Base-by-base conservation (phyloP, 2,113 vertebrate genomes). In the Tragelaphus strepsiceros region DNA sequence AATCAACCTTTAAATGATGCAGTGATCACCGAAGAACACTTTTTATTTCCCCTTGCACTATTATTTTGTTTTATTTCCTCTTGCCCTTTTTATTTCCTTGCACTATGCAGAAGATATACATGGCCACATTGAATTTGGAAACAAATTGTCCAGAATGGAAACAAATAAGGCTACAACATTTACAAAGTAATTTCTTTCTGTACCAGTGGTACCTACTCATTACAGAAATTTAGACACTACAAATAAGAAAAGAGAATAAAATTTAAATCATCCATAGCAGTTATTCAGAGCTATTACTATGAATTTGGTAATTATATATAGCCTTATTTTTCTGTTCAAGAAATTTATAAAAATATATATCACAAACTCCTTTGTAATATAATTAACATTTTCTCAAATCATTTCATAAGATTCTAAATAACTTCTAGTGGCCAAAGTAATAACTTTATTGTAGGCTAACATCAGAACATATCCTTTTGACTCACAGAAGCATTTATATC, bases 321-420 rank as follows among this genome's bases (percentile, higher is more conserved):
- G n/a, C 26, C 51, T 88, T 91, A 86, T 62, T 62, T 96, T 91
- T 94, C 17, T 67, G 11, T 85, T 30, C 90, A 7, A 95, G 8
- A 77, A 77, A 94, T 85, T 94, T 90, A 85, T n/a, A 92, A 91
- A 96, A 90, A 81, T 91, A 64, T 53, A 54, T 26, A 17, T 6
- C 19, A 51, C 13, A 17, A 35, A 85, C 22, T 61, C 21, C 67
- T 83, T 86, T 61, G 15, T 19, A 97, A 58, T 90, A 84, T 85
- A n/a, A 74, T 74, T 35, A 58, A 54, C 13, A 92, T 92, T 95
- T 92, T 43, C 39, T 30, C 71, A 51, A 53, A 81, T 86, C 26
- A 46, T 43, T 88, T 95, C 22, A 62, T 84, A 91, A 82, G 58
- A 58, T 94, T 88, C 80, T 56, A 90, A 92, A 81, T 92, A 81